Base-by-base conservation (phyloP, 2,113 vertebrate species). In the Crotalus viridis region DNA sequence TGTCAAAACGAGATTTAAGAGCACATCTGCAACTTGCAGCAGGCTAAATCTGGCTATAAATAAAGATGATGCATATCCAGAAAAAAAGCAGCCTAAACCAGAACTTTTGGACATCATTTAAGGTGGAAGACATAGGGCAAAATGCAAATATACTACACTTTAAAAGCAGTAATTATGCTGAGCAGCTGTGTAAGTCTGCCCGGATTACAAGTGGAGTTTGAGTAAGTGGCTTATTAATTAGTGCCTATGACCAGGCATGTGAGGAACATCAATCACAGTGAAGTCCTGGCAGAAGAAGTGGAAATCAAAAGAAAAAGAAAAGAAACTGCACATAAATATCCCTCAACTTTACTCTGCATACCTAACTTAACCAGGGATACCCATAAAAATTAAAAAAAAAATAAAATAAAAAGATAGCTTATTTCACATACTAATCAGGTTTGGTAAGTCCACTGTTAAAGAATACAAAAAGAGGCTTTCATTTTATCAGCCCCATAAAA, bases 191-290 rank as follows among this genome's bases (percentile, higher is more conserved):
- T 96, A 96, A 94, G 96, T 95, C 95, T 94, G 95, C 91, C 46
- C 89, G 94, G 94, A 96, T 95, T 96, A 96, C 95, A 89, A 95
- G n/a, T 94, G 91, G 94, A 97, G 96, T 95, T 59, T 94, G 93
- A 97, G 94, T 95, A 95, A 96, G 94, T 93, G 95, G 93, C 91
- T 96, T 96, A 97, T 97, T 97, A 97, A 97, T 97, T 97, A 96
- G 88, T 93, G 95, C 97, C 96, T 94, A 69, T 90, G 96, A 97
- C 97, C 97, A 98, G 96, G 94, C 96, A 94, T 96, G 94, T 92
- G 95, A 94, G 69, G 96, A 96, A 92, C 92, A 90, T 92, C 51
- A 93, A 95, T 95, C 95, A 97, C 95, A 95, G 92, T 88, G 91
- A 96, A 96, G 97, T 97, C 95, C 95, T 97, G 94, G 90, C 94